phyloP scores from a whole-genome alignment of 2,797 vertebrate genomes.

The Nothura maculosa region DNA sequence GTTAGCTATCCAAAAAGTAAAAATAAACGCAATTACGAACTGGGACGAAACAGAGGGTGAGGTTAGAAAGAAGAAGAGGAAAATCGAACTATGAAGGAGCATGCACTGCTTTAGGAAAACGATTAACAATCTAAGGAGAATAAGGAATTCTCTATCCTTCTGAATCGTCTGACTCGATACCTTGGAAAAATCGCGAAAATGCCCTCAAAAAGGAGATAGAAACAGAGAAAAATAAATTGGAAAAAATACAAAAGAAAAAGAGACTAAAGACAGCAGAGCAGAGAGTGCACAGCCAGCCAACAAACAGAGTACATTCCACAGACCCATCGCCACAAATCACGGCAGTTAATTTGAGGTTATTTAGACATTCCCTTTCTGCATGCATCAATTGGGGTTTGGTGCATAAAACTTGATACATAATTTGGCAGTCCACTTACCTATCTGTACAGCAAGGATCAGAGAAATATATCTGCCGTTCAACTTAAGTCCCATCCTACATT shows the following conservation, averaged over 20 bases:
- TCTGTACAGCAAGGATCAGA: conserved; percentile 91
- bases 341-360: neutral
- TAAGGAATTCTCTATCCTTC: neutral
- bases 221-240: neutral
- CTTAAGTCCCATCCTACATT: conserved; percentile 95
- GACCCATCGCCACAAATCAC: neutral
- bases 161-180: neutral
- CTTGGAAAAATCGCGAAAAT: neutral
- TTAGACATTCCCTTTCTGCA: neutral
- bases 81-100: neutral
- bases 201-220: neutral
- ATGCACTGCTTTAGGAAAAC: neutral
- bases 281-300: neutral
- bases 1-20: conserved; percentile 18
- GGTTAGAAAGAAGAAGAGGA: neutral
- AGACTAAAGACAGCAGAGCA: neutral
- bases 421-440: conserved; percentile 86
- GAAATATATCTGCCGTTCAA: conserved; percentile 93
- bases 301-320: neutral
- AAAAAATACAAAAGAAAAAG: neutral
- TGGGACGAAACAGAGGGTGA: neutral
- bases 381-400: conserved; percentile 19
- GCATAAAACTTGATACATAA: conserved; percentile 12
- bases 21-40: conserved; percentile 12
- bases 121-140: neutral